These are phyloP conservation scores for Pogonognathellus flavescens DNA, from an alignment of 1,140 invertebrate genomes.

Conservation along the genomic window DNA sequence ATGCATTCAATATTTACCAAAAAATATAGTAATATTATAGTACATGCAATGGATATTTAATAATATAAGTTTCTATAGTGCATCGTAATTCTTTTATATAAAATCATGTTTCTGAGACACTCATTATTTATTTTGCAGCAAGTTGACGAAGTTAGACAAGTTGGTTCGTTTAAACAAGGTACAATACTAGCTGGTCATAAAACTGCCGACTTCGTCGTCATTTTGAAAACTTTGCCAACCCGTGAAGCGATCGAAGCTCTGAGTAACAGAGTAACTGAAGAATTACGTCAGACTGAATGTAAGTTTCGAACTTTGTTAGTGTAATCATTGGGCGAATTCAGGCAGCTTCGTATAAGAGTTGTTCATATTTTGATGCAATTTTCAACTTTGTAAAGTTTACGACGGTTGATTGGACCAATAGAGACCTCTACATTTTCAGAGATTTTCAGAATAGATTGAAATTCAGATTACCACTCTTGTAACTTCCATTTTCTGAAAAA, in stretches of 20 bases:
- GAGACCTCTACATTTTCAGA: too few species aligned
- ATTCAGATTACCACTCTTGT: too few species aligned
- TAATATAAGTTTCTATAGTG: not conserved
- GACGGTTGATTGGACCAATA: too few species aligned
- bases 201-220: conserved; percentile 96
- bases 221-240: conserved; percentile 97
- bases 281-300: conserved; percentile 73
- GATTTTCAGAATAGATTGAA: too few species aligned
- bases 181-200: conserved; percentile 97
- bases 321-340: too few species aligned
- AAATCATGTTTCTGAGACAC: not conserved
- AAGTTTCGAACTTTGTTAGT: too few species aligned
- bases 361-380: too few species aligned
- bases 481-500: too few species aligned
- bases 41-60: not conserved
- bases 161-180: conserved; percentile 83
- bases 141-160: conserved; percentile 51
- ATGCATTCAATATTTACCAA: conserved; percentile 70
- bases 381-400: too few species aligned
- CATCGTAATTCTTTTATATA: not conserved
- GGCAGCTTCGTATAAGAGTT: too few species aligned
- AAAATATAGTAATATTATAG: too few species aligned
- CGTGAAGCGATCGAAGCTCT: conserved; percentile 93
- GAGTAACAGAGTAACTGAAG: conserved; percentile 88
- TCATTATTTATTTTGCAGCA: conserved; percentile 8